phyloP scores from a whole-genome alignment of 2,797 vertebrate genomes.

The Peromyscus eremicus region DNA sequence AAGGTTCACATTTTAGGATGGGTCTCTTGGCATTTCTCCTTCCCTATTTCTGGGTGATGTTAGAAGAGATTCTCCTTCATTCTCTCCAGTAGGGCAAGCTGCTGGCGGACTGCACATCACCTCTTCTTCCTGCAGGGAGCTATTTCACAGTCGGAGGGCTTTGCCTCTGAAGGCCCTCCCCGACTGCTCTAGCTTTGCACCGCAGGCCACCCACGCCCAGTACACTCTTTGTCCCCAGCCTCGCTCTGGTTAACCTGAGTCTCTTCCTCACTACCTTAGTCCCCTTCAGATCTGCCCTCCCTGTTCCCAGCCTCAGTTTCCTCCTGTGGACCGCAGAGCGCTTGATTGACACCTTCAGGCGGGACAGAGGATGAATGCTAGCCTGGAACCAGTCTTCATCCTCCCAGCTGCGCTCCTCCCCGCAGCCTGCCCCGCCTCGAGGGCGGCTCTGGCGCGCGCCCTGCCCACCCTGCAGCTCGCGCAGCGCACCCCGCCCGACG shows the following conservation, averaged over 20 bases:
- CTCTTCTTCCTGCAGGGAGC: background rate
- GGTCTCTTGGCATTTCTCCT: background rate
- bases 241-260: background rate
- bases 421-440: background rate
- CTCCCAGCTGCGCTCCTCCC: background rate
- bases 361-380: rapidly evolving
- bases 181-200: background rate
- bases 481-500: background rate
- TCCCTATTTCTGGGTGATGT: background rate
- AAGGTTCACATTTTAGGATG: background rate
- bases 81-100: background rate
- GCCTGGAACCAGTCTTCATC: rapidly evolving
- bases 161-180: background rate
- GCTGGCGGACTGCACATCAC: background rate
- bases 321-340: background rate
- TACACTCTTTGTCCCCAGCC: background rate
- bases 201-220: background rate
- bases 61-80: background rate
- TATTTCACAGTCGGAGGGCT: background rate
- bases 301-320: background rate
- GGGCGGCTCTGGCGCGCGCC: conserved; percentile 62
- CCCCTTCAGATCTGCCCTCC: background rate
- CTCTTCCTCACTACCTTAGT: background rate
- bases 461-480: conserved; percentile 16
- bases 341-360: background rate